A percentile compares a stretch with the other conserved stretches of the same genome.
Conservation (phyloP, 1,140 invertebrate species). For the Lordiphosa stackelbergi region DNA sequence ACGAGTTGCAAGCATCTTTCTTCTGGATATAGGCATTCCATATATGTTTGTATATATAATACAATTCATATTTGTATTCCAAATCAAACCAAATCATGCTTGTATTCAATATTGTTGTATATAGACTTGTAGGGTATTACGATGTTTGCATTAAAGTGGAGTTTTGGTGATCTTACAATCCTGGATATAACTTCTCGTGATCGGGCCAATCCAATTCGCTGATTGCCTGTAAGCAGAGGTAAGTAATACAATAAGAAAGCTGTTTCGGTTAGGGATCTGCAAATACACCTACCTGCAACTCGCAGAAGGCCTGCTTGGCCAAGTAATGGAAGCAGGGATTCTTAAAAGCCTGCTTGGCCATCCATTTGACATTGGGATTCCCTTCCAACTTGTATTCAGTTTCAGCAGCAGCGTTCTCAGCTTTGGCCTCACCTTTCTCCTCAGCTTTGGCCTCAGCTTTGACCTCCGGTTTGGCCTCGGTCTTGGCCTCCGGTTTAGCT, state of each 20-base stretch:
- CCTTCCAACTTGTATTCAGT: not conserved
- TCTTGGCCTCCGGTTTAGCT: not conserved
- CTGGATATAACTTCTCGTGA: slow-evolving; percentile 1
- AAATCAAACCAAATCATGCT: too few relatives aligned
- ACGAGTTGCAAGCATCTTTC: too few relatives aligned
- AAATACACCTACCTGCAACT: slow-evolving; percentile 37
- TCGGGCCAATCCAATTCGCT: slow-evolving; percentile 51
- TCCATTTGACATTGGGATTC: slow-evolving; percentile 1
- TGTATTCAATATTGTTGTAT: too few relatives aligned
- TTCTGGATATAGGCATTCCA: too few relatives aligned
- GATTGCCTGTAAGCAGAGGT: slow-evolving; percentile 34
- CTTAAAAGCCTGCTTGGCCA: slow-evolving; percentile 48
- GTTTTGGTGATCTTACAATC: too few relatives aligned
- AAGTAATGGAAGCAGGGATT: slow-evolving; percentile 56
- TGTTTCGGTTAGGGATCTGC: not conserved
- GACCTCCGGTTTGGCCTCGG: not conserved
- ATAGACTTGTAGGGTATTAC: too few relatives aligned
- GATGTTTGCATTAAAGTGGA: too few relatives aligned
- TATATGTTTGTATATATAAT: too few relatives aligned
- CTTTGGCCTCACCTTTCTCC: not conserved
- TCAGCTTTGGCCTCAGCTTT: not conserved
- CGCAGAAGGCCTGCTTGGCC: slow-evolving; percentile 57
- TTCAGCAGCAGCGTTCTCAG: slow-evolving; percentile 15
- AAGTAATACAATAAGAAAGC: slow-evolving; percentile 40
- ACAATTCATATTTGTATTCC: too few relatives aligned